Percentiles rank a stretch among this genome's conserved stretches.
phyloP scores from a whole-genome alignment of 2,888 invertebrate species.

The Sinhomidia bicolor region DNA sequence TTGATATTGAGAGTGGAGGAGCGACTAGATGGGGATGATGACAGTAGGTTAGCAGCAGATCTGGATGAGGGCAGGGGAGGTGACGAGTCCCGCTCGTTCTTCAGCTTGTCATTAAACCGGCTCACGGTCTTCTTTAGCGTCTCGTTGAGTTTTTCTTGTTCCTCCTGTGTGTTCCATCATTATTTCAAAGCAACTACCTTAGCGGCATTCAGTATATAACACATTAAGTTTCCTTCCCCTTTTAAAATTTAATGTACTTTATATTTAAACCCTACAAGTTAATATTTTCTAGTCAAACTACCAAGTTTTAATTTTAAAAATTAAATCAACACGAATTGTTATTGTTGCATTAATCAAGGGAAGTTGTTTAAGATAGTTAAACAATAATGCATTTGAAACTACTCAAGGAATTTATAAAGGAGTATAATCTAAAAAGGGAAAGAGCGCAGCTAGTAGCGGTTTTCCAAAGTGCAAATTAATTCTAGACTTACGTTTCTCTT shows the following conservation, averaged over 20 bases:
- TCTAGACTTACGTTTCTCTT: slow-evolving; percentile 90
- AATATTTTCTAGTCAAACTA: not conserved
- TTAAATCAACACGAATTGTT: no score
- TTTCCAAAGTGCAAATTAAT: no score
- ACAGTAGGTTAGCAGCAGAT: slow-evolving; percentile 18
- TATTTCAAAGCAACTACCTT: slow-evolving; percentile 76
- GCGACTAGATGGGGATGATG: slow-evolving; percentile 37
- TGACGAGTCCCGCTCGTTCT: slow-evolving; percentile 65
- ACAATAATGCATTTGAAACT: no score
- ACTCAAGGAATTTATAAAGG: no score
- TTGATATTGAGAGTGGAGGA: slow-evolving; percentile 22
- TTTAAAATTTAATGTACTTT: not conserved
- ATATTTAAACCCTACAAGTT: not conserved
- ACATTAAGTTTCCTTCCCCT: slow-evolving; percentile 52
- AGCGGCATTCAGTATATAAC: slow-evolving; percentile 67
- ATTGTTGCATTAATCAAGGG: no score
- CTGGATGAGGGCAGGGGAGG: slow-evolving; percentile 46
- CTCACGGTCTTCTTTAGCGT: slow-evolving; percentile 83
- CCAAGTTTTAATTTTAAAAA: not conserved
- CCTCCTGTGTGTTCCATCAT: slow-evolving; percentile 84
- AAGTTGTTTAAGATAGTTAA: no score
- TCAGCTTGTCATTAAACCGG: slow-evolving; percentile 69
- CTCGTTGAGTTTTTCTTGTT: slow-evolving; percentile 88
- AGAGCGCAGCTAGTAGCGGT: no score
- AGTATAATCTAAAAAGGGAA: no score